Evolutionary conservation across 2,113 vertebrate genomes (phyloP).

Genomic region (Catharus bicknelli): DNA sequence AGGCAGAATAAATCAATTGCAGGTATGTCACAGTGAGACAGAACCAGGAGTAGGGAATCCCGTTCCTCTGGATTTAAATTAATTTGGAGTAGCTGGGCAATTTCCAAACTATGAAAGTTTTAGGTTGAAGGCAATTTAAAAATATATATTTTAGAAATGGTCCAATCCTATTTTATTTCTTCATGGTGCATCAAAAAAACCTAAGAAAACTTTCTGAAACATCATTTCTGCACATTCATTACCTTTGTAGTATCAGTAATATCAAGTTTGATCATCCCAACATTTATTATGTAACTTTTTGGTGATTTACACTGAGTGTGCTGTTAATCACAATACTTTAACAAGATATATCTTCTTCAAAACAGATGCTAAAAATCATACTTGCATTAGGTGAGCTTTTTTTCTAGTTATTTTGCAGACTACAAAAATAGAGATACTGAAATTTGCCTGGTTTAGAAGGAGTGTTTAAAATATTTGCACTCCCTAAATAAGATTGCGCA

Average conservation of each 20-base stretch:
- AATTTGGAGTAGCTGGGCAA: not conserved
- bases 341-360: not conserved
- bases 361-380: not conserved
- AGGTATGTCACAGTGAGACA: not conserved
- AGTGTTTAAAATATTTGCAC: not conserved
- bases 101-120: not conserved
- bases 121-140: not conserved
- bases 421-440: not conserved
- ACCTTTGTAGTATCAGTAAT: not conserved
- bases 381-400: accelerated
- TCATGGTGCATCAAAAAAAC: not conserved
- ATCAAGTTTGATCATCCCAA: not conserved
- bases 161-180: not conserved
- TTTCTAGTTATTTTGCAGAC: not conserved
- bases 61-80: not conserved
- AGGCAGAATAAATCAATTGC: not conserved
- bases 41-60: not conserved
- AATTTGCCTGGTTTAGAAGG: not conserved
- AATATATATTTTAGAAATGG: accelerated
- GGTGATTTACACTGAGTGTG: accelerated
- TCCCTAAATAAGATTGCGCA: not conserved
- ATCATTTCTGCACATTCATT: not conserved
- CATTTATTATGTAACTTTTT: accelerated
- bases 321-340: not conserved
- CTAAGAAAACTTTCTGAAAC: not conserved